These are phyloP conservation scores for Ophion ellenae DNA, from an alignment of 2,888 invertebrate species.

Conservation along the genomic window DNA sequence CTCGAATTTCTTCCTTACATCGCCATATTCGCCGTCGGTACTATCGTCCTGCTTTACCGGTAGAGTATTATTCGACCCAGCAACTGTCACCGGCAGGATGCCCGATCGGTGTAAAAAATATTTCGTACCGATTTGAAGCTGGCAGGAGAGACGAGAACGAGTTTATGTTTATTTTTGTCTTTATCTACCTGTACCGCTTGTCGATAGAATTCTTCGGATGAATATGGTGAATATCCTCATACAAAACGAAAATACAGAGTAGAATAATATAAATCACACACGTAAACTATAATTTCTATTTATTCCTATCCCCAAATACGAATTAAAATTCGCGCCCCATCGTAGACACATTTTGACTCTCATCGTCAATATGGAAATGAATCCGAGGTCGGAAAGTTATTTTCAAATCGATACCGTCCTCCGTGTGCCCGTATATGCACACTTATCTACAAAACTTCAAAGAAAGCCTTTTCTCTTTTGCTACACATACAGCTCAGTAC, in stretches of 20 bases:
- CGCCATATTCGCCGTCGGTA: slow-evolving; percentile 96
- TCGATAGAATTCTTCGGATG: slow-evolving; percentile 93
- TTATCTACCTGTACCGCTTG: slow-evolving; percentile 91
- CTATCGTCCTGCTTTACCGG: slow-evolving; percentile 91
- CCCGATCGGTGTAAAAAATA: slow-evolving; percentile 88
- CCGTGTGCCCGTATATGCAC: neutral
- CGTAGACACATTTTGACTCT: neutral
- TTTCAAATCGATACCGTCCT: slow-evolving; percentile 17
- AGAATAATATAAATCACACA: neutral
- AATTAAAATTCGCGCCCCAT: neutral
- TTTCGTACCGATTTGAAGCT: neutral
- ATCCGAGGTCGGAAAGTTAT: slow-evolving; percentile 1
- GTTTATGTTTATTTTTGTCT: slow-evolving; percentile 86
- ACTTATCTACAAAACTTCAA: neutral
- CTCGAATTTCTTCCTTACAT: slow-evolving; percentile 88
- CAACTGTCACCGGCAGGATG: slow-evolving; percentile 88
- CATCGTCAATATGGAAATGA: neutral
- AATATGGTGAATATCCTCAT: too few species aligned
- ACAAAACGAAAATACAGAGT: too few species aligned
- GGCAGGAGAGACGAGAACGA: neutral
- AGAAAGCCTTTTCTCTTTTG: neutral
- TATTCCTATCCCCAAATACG: neutral
- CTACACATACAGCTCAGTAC: neutral
- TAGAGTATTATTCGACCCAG: slow-evolving; percentile 93
- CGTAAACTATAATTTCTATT: neutral